phyloP scores from a whole-genome alignment of 2,888 invertebrate genomes.

The Trissolcus japonicus region DNA sequence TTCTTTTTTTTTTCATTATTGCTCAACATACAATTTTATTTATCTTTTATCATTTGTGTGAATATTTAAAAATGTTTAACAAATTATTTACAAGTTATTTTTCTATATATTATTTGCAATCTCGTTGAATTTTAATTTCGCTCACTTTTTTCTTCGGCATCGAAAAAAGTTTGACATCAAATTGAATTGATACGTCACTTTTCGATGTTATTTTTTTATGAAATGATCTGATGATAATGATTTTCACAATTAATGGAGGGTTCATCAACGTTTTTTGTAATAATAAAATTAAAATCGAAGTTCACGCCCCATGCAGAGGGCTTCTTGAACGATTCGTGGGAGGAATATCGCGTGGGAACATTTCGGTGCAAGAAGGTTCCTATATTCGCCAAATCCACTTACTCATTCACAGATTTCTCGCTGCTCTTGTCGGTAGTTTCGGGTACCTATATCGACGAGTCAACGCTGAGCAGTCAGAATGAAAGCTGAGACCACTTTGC shows the following conservation, averaged over 20 bases:
- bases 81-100: no score
- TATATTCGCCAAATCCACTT: slow-evolving; percentile 55
- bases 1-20: no score
- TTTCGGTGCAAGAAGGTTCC: slow-evolving; percentile 54
- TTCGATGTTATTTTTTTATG: no score
- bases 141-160: no score
- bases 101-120: no score
- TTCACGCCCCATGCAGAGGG: slow-evolving; percentile 47
- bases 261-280: slow-evolving; percentile 49
- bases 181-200: no score
- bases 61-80: no score
- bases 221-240: no score
- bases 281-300: slow-evolving; percentile 44
- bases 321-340: slow-evolving; percentile 63
- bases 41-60: no score
- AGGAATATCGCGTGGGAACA: slow-evolving; percentile 68
- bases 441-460: slow-evolving; percentile 52
- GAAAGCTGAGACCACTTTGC: slow-evolving; percentile 58
- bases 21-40: no score
- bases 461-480: slow-evolving; percentile 54
- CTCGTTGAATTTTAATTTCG: no score
- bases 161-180: no score
- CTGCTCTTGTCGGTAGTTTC: slow-evolving; percentile 54
- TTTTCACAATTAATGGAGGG: slow-evolving; percentile 3
- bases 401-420: slow-evolving; percentile 53